Evolutionary conservation across 2,797 vertebrate species (phyloP).

Genomic region (Garrulus glandarius): DNA sequence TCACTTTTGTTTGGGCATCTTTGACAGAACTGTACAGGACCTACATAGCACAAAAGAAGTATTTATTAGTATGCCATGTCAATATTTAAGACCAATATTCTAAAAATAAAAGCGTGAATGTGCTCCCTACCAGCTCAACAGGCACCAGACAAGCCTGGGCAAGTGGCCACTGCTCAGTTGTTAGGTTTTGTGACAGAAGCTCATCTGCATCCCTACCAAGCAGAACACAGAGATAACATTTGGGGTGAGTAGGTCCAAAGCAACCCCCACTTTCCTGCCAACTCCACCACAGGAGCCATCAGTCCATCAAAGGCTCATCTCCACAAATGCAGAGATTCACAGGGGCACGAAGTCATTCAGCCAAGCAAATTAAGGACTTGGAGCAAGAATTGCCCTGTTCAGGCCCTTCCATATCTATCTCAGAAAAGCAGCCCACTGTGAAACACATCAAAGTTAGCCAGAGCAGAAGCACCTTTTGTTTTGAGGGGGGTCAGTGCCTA

Average conservation of each 20-base stretch:
- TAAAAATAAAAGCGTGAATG: background rate
- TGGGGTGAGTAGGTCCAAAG: background rate
- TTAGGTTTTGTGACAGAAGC: background rate
- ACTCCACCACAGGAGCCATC: background rate
- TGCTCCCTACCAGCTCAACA: background rate
- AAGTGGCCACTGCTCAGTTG: background rate
- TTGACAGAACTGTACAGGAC: background rate
- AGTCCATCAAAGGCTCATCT: background rate
- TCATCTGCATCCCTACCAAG: background rate
- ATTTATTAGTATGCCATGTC: background rate
- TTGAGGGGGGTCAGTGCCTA: rapidly evolving
- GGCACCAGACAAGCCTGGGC: background rate
- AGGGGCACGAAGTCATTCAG: background rate
- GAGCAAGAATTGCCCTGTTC: background rate
- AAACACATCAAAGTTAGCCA: background rate
- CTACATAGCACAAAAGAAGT: background rate
- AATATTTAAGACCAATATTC: background rate
- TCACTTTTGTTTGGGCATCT: background rate
- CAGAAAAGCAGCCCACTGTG: background rate
- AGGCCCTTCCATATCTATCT: rapidly evolving
- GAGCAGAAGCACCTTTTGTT: background rate
- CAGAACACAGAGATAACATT: background rate
- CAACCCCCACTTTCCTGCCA: background rate
- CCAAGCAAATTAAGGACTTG: background rate
- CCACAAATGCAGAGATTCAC: background rate